A percentile compares a stretch with the other conserved stretches of the same genome.
phyloP scores from a whole-genome alignment of 2,113 vertebrate genomes.

The Oryzias curvinotus region DNA sequence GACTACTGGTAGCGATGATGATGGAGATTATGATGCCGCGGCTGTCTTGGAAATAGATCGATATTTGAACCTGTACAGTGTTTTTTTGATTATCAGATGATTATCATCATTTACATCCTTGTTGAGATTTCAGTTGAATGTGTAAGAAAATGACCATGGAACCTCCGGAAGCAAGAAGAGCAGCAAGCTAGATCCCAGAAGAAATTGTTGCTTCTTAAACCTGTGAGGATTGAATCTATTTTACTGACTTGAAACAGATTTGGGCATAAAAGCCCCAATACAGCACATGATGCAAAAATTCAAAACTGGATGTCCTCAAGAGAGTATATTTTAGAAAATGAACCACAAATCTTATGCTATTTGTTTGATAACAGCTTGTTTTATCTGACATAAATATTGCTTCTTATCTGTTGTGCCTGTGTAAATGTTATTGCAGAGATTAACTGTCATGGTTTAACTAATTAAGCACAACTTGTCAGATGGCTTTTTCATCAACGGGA shows the following conservation, averaged over 20 bases:
- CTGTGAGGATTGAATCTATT: no score
- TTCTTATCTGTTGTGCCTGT: slow-evolving; percentile 43
- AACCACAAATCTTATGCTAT: slow-evolving; percentile 29
- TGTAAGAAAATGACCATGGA: slow-evolving; percentile 37
- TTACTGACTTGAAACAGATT: no score
- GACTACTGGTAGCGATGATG: slow-evolving; percentile 32
- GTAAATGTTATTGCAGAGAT: slow-evolving; percentile 56
- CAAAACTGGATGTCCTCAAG: no score
- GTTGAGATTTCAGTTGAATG: slow-evolving; percentile 27
- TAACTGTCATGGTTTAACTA: slow-evolving; percentile 53
- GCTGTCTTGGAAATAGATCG: slow-evolving; percentile 37
- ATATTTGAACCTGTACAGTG: slow-evolving; percentile 44
- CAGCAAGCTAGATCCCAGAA: no score
- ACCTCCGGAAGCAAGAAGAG: slow-evolving; percentile 22
- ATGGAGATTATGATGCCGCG: slow-evolving; percentile 56
- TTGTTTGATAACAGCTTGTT: slow-evolving; percentile 45
- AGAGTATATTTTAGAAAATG: slow-evolving; percentile 17
- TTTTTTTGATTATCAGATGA: slow-evolving; percentile 58
- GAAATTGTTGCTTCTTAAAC: not conserved
- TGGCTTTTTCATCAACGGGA: slow-evolving; percentile 48
- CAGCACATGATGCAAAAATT: no score
- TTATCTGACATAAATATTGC: slow-evolving; percentile 46
- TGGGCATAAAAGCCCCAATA: no score
- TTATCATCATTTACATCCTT: slow-evolving; percentile 34
- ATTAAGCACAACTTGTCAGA: slow-evolving; percentile 57